A percentile compares a stretch with the other conserved stretches of the same genome.
Conservation (phyloP, 2,797 vertebrate genomes). For the Danio choprae region DNA sequence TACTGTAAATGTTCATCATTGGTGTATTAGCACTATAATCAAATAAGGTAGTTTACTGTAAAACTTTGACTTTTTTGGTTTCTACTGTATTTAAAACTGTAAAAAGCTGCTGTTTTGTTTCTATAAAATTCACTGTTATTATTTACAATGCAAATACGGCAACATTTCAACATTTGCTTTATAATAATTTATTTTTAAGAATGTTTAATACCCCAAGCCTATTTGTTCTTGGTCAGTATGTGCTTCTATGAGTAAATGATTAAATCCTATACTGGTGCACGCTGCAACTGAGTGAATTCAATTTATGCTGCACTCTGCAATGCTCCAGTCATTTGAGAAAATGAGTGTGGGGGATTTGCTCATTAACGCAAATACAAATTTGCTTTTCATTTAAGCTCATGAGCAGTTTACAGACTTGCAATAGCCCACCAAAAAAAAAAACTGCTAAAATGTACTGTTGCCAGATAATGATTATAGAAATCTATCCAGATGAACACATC, state of each 20-base stretch:
- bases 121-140: no score
- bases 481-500: background rate
- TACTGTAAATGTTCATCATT: no score
- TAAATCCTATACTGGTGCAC: background rate
- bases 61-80: no score
- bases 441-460: background rate
- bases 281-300: background rate
- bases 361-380: background rate
- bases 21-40: no score
- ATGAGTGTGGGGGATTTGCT: background rate
- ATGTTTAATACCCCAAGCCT: background rate
- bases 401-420: background rate
- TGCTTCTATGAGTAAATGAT: background rate
- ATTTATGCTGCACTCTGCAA: background rate
- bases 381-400: background rate
- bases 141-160: no score
- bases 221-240: background rate
- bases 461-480: background rate
- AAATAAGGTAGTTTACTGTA: no score
- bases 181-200: no score
- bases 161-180: no score
- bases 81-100: no score
- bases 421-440: background rate
- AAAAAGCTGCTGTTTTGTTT: no score
- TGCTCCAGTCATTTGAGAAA: background rate